phyloP scores from a whole-genome alignment of 2,888 invertebrate species.

The Dicyrtoma fusca region DNA sequence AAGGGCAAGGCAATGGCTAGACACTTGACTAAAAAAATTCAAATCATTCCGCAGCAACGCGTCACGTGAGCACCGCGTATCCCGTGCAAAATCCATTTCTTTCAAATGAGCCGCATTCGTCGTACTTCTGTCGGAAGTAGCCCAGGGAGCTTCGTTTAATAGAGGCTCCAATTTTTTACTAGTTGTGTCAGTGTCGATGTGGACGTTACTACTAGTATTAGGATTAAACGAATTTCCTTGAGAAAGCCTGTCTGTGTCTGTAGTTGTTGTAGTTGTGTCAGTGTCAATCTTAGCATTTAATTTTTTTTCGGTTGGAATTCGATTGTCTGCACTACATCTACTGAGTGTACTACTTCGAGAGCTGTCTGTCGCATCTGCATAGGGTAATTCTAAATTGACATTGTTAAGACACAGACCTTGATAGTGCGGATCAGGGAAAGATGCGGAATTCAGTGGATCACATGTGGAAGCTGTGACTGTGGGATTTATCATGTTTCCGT shows the following conservation, averaged over 20 bases:
- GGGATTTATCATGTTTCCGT: neutral
- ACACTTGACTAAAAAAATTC: constrained; percentile 15
- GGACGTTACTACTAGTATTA: too few relatives aligned
- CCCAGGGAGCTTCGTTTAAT: too few relatives aligned
- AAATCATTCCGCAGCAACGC: neutral
- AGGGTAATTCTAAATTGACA: constrained; percentile 34
- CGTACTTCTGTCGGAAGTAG: neutral
- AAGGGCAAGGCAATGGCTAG: constrained; percentile 31
- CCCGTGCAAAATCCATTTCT: neutral
- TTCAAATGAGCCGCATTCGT: too few relatives aligned
- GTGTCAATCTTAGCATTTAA: too few relatives aligned
- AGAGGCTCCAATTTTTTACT: too few relatives aligned
- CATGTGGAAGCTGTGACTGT: too few relatives aligned
- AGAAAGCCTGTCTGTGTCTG: too few relatives aligned
- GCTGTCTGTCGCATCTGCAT: constrained; percentile 34
- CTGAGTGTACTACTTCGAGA: constrained; percentile 30
- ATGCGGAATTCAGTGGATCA: neutral
- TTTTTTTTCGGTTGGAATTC: constrained; percentile 16
- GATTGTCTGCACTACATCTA: constrained; percentile 18
- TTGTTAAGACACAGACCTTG: constrained; percentile 26
- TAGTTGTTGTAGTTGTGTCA: too few relatives aligned
- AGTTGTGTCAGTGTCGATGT: too few relatives aligned
- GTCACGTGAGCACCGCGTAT: too few relatives aligned
- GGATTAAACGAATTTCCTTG: too few relatives aligned
- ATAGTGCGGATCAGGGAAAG: neutral